phyloP scores from a whole-genome alignment of 1,140 invertebrate genomes.

The Riptortus pedestris region DNA sequence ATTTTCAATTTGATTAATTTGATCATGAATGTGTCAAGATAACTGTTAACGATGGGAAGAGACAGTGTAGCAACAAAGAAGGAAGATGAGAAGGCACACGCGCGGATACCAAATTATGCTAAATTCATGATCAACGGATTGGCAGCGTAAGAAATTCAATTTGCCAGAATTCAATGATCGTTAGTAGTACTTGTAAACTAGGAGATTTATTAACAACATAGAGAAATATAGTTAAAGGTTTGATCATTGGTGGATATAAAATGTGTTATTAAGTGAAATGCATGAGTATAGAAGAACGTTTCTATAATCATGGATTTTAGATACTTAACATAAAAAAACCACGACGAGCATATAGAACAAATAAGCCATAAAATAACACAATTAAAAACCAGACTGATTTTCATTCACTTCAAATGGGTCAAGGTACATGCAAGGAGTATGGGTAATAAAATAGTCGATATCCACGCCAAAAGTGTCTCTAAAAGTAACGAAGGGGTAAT shows the following conservation, averaged over 20 bases:
- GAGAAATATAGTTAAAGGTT: neutral
- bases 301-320: neutral
- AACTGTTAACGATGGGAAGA: too few relatives aligned
- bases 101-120: conserved; percentile 6
- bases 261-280: neutral
- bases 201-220: neutral
- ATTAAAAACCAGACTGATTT: too few relatives aligned
- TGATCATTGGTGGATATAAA: neutral
- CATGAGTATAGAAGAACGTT: neutral
- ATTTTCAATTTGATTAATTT: too few relatives aligned
- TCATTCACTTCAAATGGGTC: too few relatives aligned
- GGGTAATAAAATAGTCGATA: too few relatives aligned
- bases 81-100: neutral
- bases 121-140: conserved; percentile 13
- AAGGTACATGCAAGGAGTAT: too few relatives aligned
- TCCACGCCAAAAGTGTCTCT: too few relatives aligned
- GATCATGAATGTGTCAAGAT: too few relatives aligned
- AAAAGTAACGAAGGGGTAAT: too few relatives aligned
- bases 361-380: too few relatives aligned
- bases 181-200: neutral
- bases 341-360: too few relatives aligned
- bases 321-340: neutral
- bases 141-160: conserved; percentile 2
- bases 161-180: neutral
- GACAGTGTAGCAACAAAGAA: too few relatives aligned